Conservation (phyloP, 2,888 invertebrate genomes). For the Nomada flava region DNA sequence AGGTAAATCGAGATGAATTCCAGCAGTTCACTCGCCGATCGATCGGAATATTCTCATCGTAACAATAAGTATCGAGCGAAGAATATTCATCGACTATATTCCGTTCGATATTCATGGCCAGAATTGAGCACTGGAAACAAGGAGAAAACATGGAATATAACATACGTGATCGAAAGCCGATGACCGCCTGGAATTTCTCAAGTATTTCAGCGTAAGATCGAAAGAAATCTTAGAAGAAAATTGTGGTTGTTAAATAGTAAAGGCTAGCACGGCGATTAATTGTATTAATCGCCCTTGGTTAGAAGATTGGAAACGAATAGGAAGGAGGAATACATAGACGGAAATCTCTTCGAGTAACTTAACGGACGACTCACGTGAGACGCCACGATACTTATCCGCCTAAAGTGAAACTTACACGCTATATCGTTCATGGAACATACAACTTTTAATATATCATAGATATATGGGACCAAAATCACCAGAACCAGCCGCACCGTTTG, state of each 20-base stretch:
- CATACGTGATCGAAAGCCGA: not conserved
- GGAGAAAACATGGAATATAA: no score
- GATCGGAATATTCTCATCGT: not conserved
- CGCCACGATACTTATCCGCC: slow-evolving; percentile 55
- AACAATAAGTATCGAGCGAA: slow-evolving; percentile 8
- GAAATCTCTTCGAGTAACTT: slow-evolving; percentile 68
- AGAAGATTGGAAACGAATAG: not conserved
- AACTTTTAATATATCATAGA: slow-evolving; percentile 97
- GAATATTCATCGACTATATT: not conserved
- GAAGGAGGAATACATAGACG: slow-evolving; percentile 16
- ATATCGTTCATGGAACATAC: slow-evolving; percentile 97
- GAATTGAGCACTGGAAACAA: not conserved
- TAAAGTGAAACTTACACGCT: slow-evolving; percentile 73
- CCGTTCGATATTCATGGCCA: slow-evolving; percentile 5
- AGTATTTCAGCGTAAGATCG: slow-evolving; percentile 26
- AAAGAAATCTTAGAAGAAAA: slow-evolving; percentile 39
- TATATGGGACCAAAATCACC: slow-evolving; percentile 97
- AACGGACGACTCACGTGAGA: slow-evolving; percentile 78
- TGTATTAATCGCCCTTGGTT: not conserved
- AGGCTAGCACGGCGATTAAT: slow-evolving; percentile 17
- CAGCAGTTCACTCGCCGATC: not conserved
- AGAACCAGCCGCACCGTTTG: slow-evolving; percentile 82
- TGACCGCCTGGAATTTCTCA: slow-evolving; percentile 27
- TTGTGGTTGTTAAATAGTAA: slow-evolving; percentile 10
- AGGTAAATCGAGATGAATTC: slow-evolving; percentile 7